Base-by-base conservation (phyloP, 2,113 vertebrate species). In the Romanogobio albipinnatus region DNA sequence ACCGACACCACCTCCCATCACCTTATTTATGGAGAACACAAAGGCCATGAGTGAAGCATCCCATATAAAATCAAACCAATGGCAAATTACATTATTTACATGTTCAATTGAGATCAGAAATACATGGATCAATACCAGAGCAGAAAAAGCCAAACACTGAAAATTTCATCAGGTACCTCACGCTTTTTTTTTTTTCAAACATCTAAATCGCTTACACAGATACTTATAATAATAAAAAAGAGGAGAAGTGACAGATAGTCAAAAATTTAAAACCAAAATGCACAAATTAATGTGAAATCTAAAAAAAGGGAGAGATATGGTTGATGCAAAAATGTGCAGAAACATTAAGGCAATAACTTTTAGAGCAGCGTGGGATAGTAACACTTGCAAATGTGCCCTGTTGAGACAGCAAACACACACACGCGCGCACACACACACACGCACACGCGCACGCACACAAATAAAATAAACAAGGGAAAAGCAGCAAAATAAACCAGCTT, bases 61-160 rank as follows among this genome's bases (percentile, higher is more conserved):
- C 87, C 90, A 92, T 83, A 94, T 92, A 90, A 92, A 89, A 93
- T 86, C 87, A 89, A 93, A 92, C 89, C 92, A 91, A 94, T 88
- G 88, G 91, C 92, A 92, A 89, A 91, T 89, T 88, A 91, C 88
- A 92, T 93, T 94, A 95, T 95, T 94, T 96, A 96, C 95, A 84
- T 86, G 26, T 75, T 83, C 64, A 91, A 92, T 93, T 86, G 92
- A 92, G 90, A 90, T 89, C 79, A 91, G 90, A 88, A 92, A 88
- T 43, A 79, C 14, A 61, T 73, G 56, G 82, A 83, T 68, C 45
- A 49, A 51, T 66, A 53, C 45, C 61, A 81, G 45, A 81, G 26
- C 61, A 68, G 45, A 66, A 66, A 62, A 49, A 33, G 11, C 8
- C 58, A 79, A 62, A 79, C 77, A 81, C 24, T 61, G 39, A 66